Evolutionary conservation across 1,140 invertebrate genomes (phyloP).

Genomic region (Cyphomyrmex costatus): DNA sequence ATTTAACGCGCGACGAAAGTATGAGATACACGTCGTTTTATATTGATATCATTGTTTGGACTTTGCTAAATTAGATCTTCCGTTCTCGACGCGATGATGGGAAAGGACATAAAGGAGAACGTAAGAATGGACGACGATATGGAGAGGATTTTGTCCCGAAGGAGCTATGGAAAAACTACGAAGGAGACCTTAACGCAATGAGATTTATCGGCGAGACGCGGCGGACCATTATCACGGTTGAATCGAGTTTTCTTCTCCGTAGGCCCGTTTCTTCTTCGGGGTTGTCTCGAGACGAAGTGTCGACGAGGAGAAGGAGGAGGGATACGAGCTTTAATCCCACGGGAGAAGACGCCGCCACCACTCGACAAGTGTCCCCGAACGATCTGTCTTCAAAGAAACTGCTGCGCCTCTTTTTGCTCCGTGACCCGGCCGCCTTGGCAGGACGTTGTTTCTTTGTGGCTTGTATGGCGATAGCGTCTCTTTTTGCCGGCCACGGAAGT

Average conservation of each 20-base stretch:
- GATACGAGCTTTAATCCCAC: conserved; percentile 71
- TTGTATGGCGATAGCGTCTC: conserved; percentile 37
- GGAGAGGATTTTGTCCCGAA: conserved; percentile 31
- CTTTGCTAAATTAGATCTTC: conserved; percentile 49
- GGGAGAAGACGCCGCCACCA: conserved; percentile 66
- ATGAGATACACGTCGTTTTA: neutral
- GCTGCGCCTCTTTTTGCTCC: conserved; percentile 65
- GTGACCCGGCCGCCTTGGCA: conserved; percentile 31
- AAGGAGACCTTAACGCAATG: conserved; percentile 65
- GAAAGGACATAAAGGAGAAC: neutral
- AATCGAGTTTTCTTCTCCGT: conserved; percentile 66
- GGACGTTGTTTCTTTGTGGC: conserved; percentile 40
- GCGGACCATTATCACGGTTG: conserved; percentile 69
- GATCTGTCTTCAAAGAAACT: conserved; percentile 76
- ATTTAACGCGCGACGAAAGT: neutral
- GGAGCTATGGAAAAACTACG: conserved; percentile 22
- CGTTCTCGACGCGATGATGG: neutral
- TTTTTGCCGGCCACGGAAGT: conserved; percentile 19
- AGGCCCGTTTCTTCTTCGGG: conserved; percentile 44
- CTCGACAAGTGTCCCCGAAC: conserved; percentile 77
- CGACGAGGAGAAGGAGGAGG: conserved; percentile 50
- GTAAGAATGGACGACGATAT: conserved; percentile 11
- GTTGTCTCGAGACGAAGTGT: conserved; percentile 32
- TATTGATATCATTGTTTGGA: conserved; percentile 41
- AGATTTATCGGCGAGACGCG: conserved; percentile 74